Conservation (phyloP, 2,797 vertebrate species). For the Sitta carolinensis region DNA sequence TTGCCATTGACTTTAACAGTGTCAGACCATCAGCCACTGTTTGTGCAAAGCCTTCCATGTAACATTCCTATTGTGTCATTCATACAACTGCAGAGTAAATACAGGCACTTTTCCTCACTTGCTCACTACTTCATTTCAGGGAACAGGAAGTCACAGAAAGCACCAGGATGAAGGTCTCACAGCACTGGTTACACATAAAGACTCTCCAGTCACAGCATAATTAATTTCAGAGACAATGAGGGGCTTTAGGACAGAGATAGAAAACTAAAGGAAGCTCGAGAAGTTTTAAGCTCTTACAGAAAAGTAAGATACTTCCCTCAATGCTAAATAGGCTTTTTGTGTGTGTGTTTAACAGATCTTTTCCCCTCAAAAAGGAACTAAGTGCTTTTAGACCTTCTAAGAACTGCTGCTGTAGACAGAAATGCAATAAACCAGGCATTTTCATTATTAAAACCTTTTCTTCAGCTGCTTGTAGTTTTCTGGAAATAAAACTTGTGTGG, state of each 20-base stretch:
- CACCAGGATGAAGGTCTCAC: background rate
- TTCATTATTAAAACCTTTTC: constrained; percentile 18
- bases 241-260: background rate
- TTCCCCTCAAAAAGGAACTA: background rate
- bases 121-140: background rate
- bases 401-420: background rate
- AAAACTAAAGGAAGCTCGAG: background rate
- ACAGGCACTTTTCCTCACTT: background rate
- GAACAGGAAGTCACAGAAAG: background rate
- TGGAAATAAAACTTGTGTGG: background rate
- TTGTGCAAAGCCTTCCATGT: background rate
- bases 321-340: background rate
- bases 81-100: background rate
- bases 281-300: background rate
- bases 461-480: background rate
- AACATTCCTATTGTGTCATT: background rate
- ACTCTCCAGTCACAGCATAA: background rate
- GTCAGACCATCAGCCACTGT: background rate
- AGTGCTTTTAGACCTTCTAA: background rate
- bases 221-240: background rate
- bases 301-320: background rate
- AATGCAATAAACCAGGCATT: constrained; percentile 16
- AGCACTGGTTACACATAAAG: background rate
- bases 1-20: background rate
- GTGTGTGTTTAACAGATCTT: background rate